Percentiles rank a stretch among this genome's conserved stretches.
These are phyloP conservation scores for Hemithea aestivaria DNA, from an alignment of 2,888 invertebrate species.

Conservation along the genomic window DNA sequence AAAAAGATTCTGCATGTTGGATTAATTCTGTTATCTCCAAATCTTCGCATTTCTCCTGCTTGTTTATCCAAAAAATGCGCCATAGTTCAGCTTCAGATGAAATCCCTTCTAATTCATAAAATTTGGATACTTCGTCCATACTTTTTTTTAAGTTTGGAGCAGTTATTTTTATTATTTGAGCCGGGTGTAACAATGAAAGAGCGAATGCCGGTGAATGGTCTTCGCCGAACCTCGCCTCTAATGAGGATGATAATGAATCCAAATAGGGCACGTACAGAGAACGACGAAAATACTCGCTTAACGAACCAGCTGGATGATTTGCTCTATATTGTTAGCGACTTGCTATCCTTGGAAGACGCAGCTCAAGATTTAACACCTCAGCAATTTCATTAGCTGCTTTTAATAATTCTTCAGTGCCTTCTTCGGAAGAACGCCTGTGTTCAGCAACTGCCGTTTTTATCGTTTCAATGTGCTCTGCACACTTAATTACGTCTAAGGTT, in stretches of 20 bases:
- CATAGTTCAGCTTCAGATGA: slow-evolving; percentile 6
- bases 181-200: slow-evolving; percentile 7
- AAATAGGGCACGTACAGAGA: slow-evolving; percentile 8
- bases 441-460: slow-evolving; percentile 6
- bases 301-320: slow-evolving; percentile 11
- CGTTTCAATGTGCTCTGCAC: slow-evolving; percentile 11
- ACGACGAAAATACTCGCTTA: slow-evolving; percentile 9
- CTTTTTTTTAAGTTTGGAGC: slow-evolving; percentile 6
- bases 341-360: slow-evolving; percentile 9
- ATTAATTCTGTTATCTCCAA: slow-evolving; percentile 8
- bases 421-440: slow-evolving; percentile 6
- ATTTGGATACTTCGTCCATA: slow-evolving; percentile 11
- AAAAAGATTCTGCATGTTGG: slow-evolving; percentile 9
- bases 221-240: slow-evolving; percentile 10
- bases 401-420: slow-evolving; percentile 10
- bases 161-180: slow-evolving; percentile 9
- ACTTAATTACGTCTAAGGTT: slow-evolving; percentile 6
- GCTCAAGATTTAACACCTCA: slow-evolving; percentile 9
- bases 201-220: slow-evolving; percentile 3
- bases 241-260: slow-evolving; percentile 9
- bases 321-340: slow-evolving; percentile 11
- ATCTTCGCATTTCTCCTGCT: slow-evolving; percentile 6
- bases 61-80: slow-evolving; percentile 6
- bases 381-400: slow-evolving; percentile 14
- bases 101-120: slow-evolving; percentile 6